Evolutionary conservation across 1,140 invertebrate species (phyloP).

Genomic region (Heliconius melpomene): DNA sequence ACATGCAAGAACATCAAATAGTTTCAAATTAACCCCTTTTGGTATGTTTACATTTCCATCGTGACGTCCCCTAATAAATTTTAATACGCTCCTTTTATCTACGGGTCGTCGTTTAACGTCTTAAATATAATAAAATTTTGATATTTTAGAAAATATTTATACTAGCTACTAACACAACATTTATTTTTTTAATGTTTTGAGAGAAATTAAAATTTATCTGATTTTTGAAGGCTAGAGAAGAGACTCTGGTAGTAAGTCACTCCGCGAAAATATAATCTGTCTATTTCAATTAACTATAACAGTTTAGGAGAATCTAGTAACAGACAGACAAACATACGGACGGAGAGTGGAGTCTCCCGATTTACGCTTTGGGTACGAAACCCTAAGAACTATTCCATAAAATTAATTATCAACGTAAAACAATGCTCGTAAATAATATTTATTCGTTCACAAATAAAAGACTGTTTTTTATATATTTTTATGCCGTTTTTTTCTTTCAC

Average conservation of each 20-base stretch:
- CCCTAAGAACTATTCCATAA: no score
- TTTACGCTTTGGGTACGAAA: no score
- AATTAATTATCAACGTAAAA: not conserved
- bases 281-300: no score
- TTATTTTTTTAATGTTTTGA: no score
- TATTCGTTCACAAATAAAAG: not conserved
- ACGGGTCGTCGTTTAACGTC: conserved; percentile 44
- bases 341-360: no score
- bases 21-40: conserved; percentile 60
- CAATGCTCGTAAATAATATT: not conserved
- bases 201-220: no score
- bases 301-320: no score
- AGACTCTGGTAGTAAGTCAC: no score
- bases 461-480: not conserved
- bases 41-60: conserved; percentile 53
- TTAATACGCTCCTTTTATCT: conserved; percentile 67
- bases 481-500: not conserved
- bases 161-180: no score
- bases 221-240: no score
- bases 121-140: conserved; percentile 45
- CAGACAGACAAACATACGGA: no score
- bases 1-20: conserved; percentile 63
- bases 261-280: no score
- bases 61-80: conserved; percentile 63
- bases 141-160: not conserved